Evolutionary conservation across 2,888 invertebrate genomes (phyloP).

Genomic region (Epinotia nisella): DNA sequence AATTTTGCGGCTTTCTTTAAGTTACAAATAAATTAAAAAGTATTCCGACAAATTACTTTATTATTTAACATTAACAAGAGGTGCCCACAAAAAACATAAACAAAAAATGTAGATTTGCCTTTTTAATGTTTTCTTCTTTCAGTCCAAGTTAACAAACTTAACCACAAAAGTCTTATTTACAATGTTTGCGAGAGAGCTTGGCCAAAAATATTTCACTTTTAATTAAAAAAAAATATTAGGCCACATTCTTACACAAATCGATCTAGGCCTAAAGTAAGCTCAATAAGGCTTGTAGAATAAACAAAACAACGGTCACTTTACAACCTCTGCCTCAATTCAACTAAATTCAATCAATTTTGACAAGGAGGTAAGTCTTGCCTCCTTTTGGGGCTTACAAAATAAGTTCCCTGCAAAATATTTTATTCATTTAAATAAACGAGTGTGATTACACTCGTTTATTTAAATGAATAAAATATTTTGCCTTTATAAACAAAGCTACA

Average conservation of each 20-base stretch:
- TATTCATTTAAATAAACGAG: constrained; percentile 14
- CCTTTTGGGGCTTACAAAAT: not conserved
- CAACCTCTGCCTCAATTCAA: not conserved
- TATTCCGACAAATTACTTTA: not conserved
- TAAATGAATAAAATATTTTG: too few species aligned
- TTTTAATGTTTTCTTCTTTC: not conserved
- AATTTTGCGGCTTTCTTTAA: not conserved
- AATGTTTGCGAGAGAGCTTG: too few species aligned
- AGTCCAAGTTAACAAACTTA: too few species aligned
- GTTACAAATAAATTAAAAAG: not conserved
- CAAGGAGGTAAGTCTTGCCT: not conserved
- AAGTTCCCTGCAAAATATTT: not conserved
- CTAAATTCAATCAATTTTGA: not conserved
- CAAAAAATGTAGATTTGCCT: not conserved
- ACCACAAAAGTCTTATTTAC: too few species aligned
- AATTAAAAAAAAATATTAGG: too few species aligned
- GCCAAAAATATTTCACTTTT: too few species aligned
- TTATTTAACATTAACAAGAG: not conserved
- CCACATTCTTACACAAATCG: too few species aligned
- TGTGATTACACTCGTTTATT: too few species aligned
- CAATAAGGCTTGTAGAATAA: too few species aligned
- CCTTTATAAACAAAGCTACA: constrained; percentile 5
- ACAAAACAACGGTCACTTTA: not conserved
- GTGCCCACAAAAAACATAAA: not conserved
- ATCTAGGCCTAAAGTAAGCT: too few species aligned